Base-by-base conservation (phyloP, 1,140 invertebrate genomes). In the Nephila pilipes region DNA sequence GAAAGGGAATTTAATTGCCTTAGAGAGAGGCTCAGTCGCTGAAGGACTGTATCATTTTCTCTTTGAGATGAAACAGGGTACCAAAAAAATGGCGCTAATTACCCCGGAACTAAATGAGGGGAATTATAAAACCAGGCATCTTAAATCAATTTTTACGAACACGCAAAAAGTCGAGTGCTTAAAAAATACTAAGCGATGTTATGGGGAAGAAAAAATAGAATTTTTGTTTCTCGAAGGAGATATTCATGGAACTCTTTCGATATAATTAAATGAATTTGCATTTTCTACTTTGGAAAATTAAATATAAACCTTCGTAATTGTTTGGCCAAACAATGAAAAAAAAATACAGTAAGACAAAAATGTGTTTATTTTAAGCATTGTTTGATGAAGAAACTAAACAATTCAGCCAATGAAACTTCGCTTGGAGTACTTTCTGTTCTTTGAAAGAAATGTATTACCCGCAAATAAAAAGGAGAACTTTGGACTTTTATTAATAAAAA, bases 1-100 rank as follows among this genome's bases (percentile, higher is more conserved):
- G 46, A 93, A 93, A 93, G 55, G 91, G 91, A 87, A 87, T 93
- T 93, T 93, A 93, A 93, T 93, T 93, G 91, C 91, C 91, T 93
- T 22, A 57, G 91, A 93, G 91, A 93, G 46, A 18, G 29, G 14
- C 2, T 25, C 5, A 46, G 36, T 14, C 91, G 46, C 91, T 46
- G n/a, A 29, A 38, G 29, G 85, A 57, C 83, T 69, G 25, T 54
- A 93, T 93, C 54, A 93, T 93, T 93, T 93, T 93, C 91, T 87
- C 83, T 69, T 93, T 80, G 55, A 36, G 36, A 63, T 58, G 36
- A 38, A 91, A 25, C 38, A 63, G 22, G 65, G 29, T 32, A 29
- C n/a, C n/a, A n/a, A 65, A 93, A 93, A 85, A 93, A 87, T 69
- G 32, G 38, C 91, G 83, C 83, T 93, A 93, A 93, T 87, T 75